Base-by-base conservation (phyloP, 2,113 vertebrate species). In the Elephas maximus region DNA sequence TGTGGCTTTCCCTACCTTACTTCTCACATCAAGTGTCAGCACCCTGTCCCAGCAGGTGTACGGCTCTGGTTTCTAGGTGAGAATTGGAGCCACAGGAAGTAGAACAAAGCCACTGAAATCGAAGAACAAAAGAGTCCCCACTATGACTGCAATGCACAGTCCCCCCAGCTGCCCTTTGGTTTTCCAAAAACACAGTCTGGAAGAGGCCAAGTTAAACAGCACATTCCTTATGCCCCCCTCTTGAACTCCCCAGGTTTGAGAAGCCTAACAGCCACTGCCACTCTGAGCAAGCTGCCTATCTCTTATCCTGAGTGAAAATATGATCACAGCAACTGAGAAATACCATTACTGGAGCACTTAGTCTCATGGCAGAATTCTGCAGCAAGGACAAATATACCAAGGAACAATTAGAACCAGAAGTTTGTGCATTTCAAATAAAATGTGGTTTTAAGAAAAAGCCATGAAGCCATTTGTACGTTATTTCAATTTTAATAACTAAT, bases 291-390 rank as follows among this genome's bases (percentile, higher is more conserved):
- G 81, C 77, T 85, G 60, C 8, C 73, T 94, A 30, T 45, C 91
- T 79, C 57, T 76, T 84, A 91, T 44, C 71, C 60, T n/a, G 9
- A n/a, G 62, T 73, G 53, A 88, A 97, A 86, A 15, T 20, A 23
- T 30, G 71, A 73, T 74, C 44, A 33, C 41, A 78, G 17, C 28
- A 91, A 63, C 44, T 8, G 30, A 5, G 28, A 96, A 92, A 74
- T 41, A 73, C 0, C 12, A 90, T 57, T 71, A 83, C 21, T 57
- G 1, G 2, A 93, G 83, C 81, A 97, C 78, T 41, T 5, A 76
- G 65, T 76, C 96, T 96, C 76, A 41, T 88, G 77, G 80, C 83
- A 90, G 95, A 65, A 81, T 86, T 82, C 92, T 57, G 83, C 81
- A 88, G 60, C 62, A 67, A 86, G 53, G 51, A 94, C 65, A 73